phyloP scores from a whole-genome alignment of 2,888 invertebrate genomes.

The Neoaliturus tenellus region DNA sequence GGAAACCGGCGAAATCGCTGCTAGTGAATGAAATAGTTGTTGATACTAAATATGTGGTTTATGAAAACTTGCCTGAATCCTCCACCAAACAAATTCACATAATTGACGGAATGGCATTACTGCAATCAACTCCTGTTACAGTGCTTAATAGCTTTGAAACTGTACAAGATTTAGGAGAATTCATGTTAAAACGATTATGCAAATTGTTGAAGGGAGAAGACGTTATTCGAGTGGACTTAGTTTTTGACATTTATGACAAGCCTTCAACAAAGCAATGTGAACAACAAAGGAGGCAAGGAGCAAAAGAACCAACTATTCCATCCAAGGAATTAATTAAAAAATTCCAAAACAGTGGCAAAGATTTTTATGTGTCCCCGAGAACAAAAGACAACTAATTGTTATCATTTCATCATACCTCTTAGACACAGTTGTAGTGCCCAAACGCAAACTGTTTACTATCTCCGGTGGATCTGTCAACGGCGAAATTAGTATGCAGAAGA shows the following conservation, averaged over 20 bases:
- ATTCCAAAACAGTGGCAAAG: constrained; percentile 23
- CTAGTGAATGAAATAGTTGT: constrained; percentile 24
- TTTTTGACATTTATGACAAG: constrained; percentile 28
- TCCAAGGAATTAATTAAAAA: constrained; percentile 15
- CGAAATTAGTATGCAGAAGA: not conserved
- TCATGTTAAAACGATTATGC: not conserved
- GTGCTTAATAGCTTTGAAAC: constrained; percentile 35
- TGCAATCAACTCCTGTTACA: constrained; percentile 34
- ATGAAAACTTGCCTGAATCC: not conserved
- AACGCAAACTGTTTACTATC: constrained; percentile 26
- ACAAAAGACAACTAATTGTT: not conserved
- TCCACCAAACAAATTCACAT: constrained; percentile 14
- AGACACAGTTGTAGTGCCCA: constrained; percentile 24
- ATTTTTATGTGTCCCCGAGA: constrained; percentile 8
- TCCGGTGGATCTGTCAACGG: not conserved
- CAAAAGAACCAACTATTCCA: constrained; percentile 35
- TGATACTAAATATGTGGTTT: constrained; percentile 35
- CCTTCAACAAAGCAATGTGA: constrained; percentile 44
- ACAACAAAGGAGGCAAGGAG: constrained; percentile 43
- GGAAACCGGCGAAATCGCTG: constrained; percentile 18
- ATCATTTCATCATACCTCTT: constrained; percentile 17
- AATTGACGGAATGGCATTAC: constrained; percentile 34
- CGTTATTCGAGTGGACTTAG: constrained; percentile 36
- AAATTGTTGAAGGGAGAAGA: constrained; percentile 38
- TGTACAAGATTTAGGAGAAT: constrained; percentile 1